Evolutionary conservation across 1,140 invertebrate genomes (phyloP).

Genomic region (Batillaria attramentaria): DNA sequence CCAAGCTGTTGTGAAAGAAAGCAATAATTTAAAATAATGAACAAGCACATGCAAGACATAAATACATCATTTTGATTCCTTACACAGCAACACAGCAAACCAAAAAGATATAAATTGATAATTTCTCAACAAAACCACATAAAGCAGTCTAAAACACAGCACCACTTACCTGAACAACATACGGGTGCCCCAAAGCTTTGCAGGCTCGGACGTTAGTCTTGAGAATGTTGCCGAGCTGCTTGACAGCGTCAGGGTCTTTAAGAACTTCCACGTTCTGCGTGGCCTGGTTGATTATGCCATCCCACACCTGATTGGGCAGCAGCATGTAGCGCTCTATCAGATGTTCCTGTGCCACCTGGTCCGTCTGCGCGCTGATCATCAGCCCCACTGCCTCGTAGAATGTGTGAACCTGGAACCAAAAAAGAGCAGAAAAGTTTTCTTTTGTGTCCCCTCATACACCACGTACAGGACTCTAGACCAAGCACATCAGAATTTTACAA

Average conservation of each 20-base stretch:
- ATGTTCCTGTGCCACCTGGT: constrained; percentile 88
- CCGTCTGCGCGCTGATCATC: constrained; percentile 97
- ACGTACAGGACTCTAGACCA: not conserved
- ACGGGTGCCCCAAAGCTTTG: constrained; percentile 96
- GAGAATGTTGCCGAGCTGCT: constrained; percentile 97
- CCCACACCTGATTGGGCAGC: constrained; percentile 99
- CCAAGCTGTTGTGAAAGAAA: constrained; percentile 82
- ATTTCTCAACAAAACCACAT: not conserved
- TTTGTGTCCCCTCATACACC: not conserved
- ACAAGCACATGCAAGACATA: not conserved
- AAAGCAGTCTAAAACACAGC: not conserved
- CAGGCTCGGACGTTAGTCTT: constrained; percentile 99
- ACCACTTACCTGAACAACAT: constrained; percentile 89
- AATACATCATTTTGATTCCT: not conserved
- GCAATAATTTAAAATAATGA: not conserved
- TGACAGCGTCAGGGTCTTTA: constrained; percentile 96
- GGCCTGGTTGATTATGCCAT: constrained; percentile 97
- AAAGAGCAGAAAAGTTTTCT: not conserved
- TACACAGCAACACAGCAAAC: not conserved
- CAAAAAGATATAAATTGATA: not conserved
- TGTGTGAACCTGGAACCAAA: constrained; percentile 88
- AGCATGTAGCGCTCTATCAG: constrained; percentile 98
- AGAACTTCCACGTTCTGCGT: constrained; percentile 96
- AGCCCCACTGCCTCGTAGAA: constrained; percentile 99
- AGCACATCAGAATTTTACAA: not conserved